Percentiles rank a stretch among this genome's conserved stretches.
Evolutionary conservation across 1,140 invertebrate genomes (phyloP).

Genomic region (Dinoponera quadriceps): DNA sequence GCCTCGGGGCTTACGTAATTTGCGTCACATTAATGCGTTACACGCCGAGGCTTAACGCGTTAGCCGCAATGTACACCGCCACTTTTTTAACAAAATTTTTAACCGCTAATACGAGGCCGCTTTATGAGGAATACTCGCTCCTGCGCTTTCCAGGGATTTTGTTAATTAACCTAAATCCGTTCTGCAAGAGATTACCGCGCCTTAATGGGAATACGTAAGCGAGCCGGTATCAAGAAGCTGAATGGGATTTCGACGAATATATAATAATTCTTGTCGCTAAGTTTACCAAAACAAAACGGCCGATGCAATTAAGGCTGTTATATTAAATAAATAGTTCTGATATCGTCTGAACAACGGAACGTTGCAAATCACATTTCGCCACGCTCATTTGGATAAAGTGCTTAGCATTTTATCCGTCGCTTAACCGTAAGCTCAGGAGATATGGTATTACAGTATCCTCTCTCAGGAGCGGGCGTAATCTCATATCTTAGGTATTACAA

Average conservation of each 20-base stretch:
- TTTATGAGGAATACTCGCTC: slow-evolving; percentile 10
- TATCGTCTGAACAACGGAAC: background rate
- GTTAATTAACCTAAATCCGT: slow-evolving; percentile 42
- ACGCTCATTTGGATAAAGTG: slow-evolving; percentile 15
- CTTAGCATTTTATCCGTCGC: slow-evolving; percentile 33
- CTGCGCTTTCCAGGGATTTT: slow-evolving; percentile 23
- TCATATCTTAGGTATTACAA: background rate
- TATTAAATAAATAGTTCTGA: slow-evolving; percentile 31
- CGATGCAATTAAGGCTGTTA: slow-evolving; percentile 9
- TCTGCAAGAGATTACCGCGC: slow-evolving; percentile 29
- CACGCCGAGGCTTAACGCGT: background rate
- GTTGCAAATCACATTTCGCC: slow-evolving; percentile 9
- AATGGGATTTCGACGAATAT: slow-evolving; percentile 33
- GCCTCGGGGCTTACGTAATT: background rate
- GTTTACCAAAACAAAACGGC: background rate
- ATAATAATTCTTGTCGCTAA: slow-evolving; percentile 23
- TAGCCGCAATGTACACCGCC: background rate
- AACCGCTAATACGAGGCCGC: background rate
- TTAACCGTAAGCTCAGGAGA: background rate
- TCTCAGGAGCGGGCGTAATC: background rate
- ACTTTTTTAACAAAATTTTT: background rate
- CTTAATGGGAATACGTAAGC: slow-evolving; percentile 14
- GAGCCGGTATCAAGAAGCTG: background rate
- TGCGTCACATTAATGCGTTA: background rate
- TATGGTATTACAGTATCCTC: slow-evolving; percentile 25